Evolutionary conservation across 2,888 invertebrate species (phyloP), one percentile per base, ranked within the genome.

Genomic region (Synanthedon andrenaeformis): DNA sequence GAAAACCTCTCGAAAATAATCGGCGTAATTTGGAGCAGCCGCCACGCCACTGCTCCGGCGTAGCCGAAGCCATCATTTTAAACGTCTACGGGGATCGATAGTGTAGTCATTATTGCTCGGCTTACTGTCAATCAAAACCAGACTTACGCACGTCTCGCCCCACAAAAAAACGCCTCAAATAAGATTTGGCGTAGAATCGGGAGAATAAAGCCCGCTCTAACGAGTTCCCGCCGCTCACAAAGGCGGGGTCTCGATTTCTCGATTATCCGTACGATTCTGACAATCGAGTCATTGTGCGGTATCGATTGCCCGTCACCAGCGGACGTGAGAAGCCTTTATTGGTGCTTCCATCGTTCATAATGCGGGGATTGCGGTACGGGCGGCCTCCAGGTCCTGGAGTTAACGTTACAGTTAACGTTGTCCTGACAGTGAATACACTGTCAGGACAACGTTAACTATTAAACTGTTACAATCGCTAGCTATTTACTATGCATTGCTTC

Each of bases 61-160:
- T 35, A 35, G 10, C 8, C 35, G 35, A 35, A 35, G 35, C 35
- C 49, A 19, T 49, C 49, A 17, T 49, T 49, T 49, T 49, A 23
- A 19, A 49, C 23, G 49, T 49, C 23, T 49, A 49, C 14, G 14
- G 19, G 17, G 23, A 49, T 49, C 49, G 49, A 49, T 49, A 49
- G 49, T 45, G 45, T 49, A 60, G 55, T 72, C 70, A 65, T 75
- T 77, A 73, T 70, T 66, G 67, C 57, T 61, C 57, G 70, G 74
- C 72, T 79, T 74, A 79, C 72, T 77, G 79, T 79, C 79, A 77
- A 76, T 78, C 77, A 79, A 72, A 72, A 61, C 63, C 71, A 70
- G 72, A 68, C 68, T 70, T 65, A 70, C 66, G 66, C 67, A 66
- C 69, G 53, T 35, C 35, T 35, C 35, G 35, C 45, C 45, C 23